Percentiles rank a stretch among this genome's conserved stretches.
Conservation (phyloP, 1,140 invertebrate genomes). For the Bombus fervidus region DNA sequence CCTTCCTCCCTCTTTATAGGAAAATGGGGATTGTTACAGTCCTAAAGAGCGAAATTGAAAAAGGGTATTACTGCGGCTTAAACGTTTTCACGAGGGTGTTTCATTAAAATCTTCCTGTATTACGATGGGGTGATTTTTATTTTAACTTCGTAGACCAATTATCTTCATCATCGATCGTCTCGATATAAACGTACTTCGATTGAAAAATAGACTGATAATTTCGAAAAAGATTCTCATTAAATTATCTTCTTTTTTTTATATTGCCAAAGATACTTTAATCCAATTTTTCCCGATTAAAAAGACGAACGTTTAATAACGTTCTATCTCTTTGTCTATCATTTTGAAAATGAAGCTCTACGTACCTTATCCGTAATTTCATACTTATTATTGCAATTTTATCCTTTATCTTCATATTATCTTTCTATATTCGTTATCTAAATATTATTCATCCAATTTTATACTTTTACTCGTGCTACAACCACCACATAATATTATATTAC, state of each 20-base stretch:
- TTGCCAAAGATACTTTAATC: not conserved
- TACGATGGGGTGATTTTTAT: not conserved
- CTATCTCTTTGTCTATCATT: not conserved
- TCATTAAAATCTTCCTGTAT: not conserved
- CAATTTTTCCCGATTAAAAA: not conserved
- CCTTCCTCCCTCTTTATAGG: not conserved
- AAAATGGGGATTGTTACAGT: slow-evolving; percentile 10
- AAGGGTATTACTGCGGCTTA: not conserved
- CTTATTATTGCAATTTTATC: not conserved
- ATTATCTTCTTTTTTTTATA: not conserved
- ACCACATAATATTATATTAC: no score
- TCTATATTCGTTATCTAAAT: not conserved
- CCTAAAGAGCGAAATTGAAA: slow-evolving; percentile 15
- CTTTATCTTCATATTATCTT: not conserved
- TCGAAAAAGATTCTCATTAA: not conserved
- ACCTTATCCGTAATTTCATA: not conserved
- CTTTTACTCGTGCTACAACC: not conserved
- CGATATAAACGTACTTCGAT: not conserved
- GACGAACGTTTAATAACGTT: not conserved
- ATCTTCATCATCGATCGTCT: not conserved
- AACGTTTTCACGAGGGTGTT: not conserved
- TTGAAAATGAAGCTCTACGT: not conserved
- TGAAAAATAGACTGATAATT: not conserved
- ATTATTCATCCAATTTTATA: not conserved
- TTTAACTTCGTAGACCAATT: not conserved